These are phyloP conservation scores for Dryoscopus gambensis DNA, from an alignment of 2,113 vertebrate species.

Conservation along the genomic window DNA sequence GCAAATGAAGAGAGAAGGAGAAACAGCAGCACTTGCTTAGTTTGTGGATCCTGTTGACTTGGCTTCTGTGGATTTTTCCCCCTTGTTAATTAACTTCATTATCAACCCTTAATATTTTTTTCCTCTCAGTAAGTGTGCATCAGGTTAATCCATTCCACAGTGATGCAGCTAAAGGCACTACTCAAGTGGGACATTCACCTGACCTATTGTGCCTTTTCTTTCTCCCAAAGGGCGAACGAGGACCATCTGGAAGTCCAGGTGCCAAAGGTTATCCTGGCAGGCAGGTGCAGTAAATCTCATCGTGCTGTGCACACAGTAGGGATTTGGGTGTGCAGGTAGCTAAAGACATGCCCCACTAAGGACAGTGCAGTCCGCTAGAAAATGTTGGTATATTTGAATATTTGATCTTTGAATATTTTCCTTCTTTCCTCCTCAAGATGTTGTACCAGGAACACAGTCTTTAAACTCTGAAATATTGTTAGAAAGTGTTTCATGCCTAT, in stretches of 20 bases:
- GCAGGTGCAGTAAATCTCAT: constrained; percentile 99
- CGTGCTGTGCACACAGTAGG: constrained; percentile 77
- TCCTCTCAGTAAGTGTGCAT: neutral
- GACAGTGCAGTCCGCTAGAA: neutral
- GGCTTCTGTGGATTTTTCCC: neutral
- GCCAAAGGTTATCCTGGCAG: constrained; percentile 99
- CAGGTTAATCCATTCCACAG: neutral
- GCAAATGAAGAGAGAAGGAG: neutral
- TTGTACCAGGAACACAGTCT: neutral
- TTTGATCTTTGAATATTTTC: neutral
- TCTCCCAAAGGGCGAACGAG: constrained; percentile 83
- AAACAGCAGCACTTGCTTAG: neutral
- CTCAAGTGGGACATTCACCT: neutral
- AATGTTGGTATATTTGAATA: neutral
- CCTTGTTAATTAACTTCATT: neutral
- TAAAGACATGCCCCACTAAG: neutral
- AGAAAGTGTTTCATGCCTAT: neutral
- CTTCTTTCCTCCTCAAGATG: neutral
- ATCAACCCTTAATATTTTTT: neutral
- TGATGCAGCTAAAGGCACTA: neutral
- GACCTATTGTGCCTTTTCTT: constrained; percentile 20
- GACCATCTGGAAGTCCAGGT: constrained; percentile 90
- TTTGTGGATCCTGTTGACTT: neutral
- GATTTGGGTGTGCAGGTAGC: constrained; percentile 69
- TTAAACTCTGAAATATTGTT: neutral